phyloP scores from a whole-genome alignment of 2,888 invertebrate genomes.

The Clitarchus hookeri region DNA sequence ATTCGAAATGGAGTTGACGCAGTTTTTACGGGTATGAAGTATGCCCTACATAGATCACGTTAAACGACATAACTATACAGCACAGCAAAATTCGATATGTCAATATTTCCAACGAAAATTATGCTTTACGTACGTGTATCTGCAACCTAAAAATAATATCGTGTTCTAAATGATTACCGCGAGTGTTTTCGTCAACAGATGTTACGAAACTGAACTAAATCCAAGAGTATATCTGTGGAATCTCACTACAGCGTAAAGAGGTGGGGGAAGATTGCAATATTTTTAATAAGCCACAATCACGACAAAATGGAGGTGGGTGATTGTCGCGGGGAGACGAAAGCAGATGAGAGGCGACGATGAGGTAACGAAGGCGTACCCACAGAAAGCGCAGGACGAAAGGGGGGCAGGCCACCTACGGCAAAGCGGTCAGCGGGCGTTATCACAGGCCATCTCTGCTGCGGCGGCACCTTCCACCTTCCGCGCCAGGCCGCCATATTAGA shows the following conservation, averaged over 20 bases:
- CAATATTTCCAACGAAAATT: no score
- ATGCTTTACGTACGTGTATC: no score
- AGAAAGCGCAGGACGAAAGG: background rate
- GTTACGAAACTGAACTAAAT: background rate
- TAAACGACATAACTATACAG: no score
- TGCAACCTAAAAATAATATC: no score
- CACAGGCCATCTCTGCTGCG: constrained; percentile 20
- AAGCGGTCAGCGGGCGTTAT: constrained; percentile 33
- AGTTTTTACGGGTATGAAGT: no score
- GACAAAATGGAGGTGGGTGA: constrained; percentile 50
- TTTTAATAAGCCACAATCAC: constrained; percentile 48
- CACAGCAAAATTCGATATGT: no score
- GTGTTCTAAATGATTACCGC: background rate
- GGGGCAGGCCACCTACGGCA: constrained; percentile 29
- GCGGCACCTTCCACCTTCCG: constrained; percentile 12
- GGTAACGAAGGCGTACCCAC: background rate
- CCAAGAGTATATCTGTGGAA: background rate
- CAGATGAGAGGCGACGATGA: constrained; percentile 34
- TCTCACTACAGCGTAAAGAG: background rate
- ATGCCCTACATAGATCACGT: no score
- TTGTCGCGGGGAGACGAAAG: constrained; percentile 35
- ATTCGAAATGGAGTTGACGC: no score
- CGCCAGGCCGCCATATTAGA: constrained; percentile 34
- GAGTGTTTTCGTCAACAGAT: background rate
- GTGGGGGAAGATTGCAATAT: background rate